Conservation (phyloP, 2,797 vertebrate species). For the Limosa lapponica region DNA sequence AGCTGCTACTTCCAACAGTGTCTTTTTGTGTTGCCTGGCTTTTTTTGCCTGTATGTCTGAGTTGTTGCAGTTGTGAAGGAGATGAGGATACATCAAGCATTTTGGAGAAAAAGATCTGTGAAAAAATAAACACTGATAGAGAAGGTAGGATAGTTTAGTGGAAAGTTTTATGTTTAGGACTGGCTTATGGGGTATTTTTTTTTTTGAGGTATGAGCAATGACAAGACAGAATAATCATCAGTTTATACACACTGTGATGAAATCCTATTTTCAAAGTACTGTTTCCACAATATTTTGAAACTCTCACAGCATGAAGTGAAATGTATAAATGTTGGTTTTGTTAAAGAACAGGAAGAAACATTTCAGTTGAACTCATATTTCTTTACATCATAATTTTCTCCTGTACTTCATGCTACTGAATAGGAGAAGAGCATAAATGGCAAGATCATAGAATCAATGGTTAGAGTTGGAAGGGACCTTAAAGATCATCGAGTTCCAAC, state of each 20-base stretch:
- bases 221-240: background rate
- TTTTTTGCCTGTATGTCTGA: background rate
- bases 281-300: background rate
- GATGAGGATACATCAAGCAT: background rate
- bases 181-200: background rate
- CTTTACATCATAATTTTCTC: background rate
- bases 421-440: background rate
- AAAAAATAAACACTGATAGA: background rate
- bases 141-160: background rate
- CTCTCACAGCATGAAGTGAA: background rate
- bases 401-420: background rate
- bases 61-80: background rate
- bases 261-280: background rate
- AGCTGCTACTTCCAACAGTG: background rate
- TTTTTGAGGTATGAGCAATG: background rate
- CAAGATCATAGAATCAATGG: background rate
- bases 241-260: background rate
- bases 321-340: background rate
- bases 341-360: background rate
- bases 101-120: background rate
- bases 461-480: no score
- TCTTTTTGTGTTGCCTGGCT: background rate
- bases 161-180: background rate
- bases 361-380: background rate
- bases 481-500: no score